Conservation (phyloP, 1,140 invertebrate species). For the Bradynema listronoti region DNA sequence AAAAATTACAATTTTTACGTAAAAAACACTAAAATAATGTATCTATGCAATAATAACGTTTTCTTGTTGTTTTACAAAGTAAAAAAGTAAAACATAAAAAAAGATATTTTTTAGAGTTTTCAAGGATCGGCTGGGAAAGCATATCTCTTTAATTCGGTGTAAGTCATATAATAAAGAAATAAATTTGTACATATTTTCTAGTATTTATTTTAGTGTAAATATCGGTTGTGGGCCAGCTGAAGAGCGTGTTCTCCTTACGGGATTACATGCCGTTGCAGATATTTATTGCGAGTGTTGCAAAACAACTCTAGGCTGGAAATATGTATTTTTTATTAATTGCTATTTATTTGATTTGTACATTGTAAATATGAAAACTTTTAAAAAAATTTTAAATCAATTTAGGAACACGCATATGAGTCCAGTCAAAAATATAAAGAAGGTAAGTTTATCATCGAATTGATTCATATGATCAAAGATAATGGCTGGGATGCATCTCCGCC, state of each 20-base stretch:
- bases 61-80: not conserved
- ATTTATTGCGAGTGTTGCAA: conserved; percentile 99
- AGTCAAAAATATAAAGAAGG: conserved; percentile 99
- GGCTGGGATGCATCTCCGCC: too few species aligned
- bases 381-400: conserved; percentile 58
- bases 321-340: conserved; percentile 66
- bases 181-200: not conserved
- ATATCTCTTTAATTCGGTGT: conserved; percentile 99
- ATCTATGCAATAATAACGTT: not conserved
- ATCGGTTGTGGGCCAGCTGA: conserved; percentile 96
- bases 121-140: conserved; percentile 99
- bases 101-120: conserved; percentile 77
- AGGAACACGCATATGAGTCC: conserved; percentile 99
- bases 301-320: conserved; percentile 99
- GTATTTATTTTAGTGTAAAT: conserved; percentile 72
- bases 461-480: conserved; percentile 99
- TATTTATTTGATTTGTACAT: not conserved
- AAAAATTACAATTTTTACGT: too few species aligned
- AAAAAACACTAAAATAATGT: not conserved
- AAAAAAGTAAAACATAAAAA: not conserved
- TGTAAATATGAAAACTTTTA: not conserved
- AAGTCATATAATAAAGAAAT: conserved; percentile 62
- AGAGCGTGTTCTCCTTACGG: conserved; percentile 92
- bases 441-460: conserved; percentile 99
- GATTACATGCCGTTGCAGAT: conserved; percentile 96